These are phyloP conservation scores for Poeciliopsis paucimaculata DNA, from an alignment of 2,797 vertebrate species.

Conservation along the genomic window DNA sequence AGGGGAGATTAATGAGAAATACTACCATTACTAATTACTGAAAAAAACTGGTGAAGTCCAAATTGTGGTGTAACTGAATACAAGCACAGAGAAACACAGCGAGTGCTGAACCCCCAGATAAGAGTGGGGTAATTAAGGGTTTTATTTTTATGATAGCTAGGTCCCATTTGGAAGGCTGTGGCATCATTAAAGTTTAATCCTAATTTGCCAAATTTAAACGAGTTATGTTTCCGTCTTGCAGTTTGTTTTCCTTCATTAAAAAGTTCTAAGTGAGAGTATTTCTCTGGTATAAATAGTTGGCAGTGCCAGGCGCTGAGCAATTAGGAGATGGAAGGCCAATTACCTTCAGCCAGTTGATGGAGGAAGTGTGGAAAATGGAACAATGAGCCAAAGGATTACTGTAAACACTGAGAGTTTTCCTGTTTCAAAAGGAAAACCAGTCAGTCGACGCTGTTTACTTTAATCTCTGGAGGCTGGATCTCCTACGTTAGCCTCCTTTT, in stretches of 20 bases:
- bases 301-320: slow-evolving; percentile 56
- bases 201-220: slow-evolving; percentile 47
- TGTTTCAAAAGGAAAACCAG: slow-evolving; percentile 6
- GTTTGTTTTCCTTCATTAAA: slow-evolving; percentile 63
- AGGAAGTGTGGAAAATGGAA: slow-evolving; percentile 49
- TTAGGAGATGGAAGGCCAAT: slow-evolving; percentile 62
- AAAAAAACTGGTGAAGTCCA: not conserved
- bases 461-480: not conserved
- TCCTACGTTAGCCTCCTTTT: not conserved
- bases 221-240: slow-evolving; percentile 50
- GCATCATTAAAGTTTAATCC: slow-evolving; percentile 49
- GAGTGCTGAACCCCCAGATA: not conserved
- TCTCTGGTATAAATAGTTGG: slow-evolving; percentile 20
- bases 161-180: slow-evolving; percentile 67
- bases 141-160: slow-evolving; percentile 20
- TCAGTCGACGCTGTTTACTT: not conserved
- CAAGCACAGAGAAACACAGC: not conserved
- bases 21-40: not conserved
- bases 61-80: not conserved
- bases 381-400: slow-evolving; percentile 14
- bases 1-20: not conserved
- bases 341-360: slow-evolving; percentile 38
- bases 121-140: not conserved
- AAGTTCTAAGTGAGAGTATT: slow-evolving; percentile 48
- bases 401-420: slow-evolving; percentile 20